phyloP scores from a whole-genome alignment of 2,797 vertebrate genomes.

The Esox lucius region DNA sequence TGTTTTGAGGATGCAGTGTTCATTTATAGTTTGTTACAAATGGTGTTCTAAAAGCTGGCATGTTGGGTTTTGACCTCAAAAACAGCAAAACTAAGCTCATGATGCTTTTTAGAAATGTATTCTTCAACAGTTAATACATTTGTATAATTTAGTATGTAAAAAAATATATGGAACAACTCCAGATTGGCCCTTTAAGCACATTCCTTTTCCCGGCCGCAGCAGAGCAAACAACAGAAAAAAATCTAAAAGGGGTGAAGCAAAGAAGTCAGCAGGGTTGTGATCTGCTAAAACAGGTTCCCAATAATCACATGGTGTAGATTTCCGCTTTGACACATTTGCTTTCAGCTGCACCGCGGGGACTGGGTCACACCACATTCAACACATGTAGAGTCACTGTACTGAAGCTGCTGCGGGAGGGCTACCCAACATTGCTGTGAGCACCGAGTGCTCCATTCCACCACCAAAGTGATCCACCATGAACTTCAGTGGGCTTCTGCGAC shows the following conservation, averaged over 20 bases:
- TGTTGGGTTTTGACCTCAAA: no score
- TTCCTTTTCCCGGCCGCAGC: constrained; percentile 47
- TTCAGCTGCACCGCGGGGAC: constrained; percentile 41
- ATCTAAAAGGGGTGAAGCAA: constrained; percentile 44
- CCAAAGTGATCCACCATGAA: constrained; percentile 71
- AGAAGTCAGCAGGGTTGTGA: constrained; percentile 49
- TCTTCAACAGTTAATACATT: no score
- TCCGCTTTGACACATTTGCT: constrained; percentile 68
- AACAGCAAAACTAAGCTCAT: no score
- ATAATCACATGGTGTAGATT: constrained; percentile 80
- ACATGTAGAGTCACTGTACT: constrained; percentile 26
- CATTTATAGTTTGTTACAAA: no score
- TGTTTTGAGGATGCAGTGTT: no score
- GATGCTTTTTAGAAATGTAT: no score
- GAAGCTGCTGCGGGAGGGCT: constrained; percentile 17
- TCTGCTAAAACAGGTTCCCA: constrained; percentile 70
- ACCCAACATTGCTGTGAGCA: constrained; percentile 57
- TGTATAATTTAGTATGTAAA: no score
- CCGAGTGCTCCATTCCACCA: constrained; percentile 32
- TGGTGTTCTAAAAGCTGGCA: no score
- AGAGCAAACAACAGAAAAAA: constrained; percentile 27
- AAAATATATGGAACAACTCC: no score
- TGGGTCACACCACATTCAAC: constrained; percentile 45
- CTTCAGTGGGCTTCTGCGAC: constrained; percentile 66
- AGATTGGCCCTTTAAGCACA: constrained; percentile 36